phyloP scores from a whole-genome alignment of 2,113 vertebrate genomes.

The Notiomystis cincta region DNA sequence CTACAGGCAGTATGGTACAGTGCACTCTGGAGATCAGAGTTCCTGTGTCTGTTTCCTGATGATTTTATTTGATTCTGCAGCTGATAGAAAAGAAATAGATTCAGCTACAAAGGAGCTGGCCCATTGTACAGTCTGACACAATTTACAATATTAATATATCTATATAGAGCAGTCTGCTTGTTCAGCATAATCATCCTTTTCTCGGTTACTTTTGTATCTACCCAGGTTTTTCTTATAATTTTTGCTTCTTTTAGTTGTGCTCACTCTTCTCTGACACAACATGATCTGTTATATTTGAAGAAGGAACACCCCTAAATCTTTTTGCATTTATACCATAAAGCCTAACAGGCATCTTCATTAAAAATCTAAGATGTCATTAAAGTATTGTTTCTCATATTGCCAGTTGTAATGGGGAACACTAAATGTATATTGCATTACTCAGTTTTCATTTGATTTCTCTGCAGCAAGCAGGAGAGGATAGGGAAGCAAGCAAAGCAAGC shows the following conservation, averaged over 20 bases:
- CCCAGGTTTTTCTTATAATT: not conserved
- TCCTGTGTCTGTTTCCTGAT: not conserved
- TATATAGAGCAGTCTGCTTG: not conserved
- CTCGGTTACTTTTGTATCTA: not conserved
- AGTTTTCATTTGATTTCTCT: not conserved
- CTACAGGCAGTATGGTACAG: not conserved
- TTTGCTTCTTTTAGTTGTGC: not conserved
- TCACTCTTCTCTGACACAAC: not conserved
- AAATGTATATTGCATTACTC: not conserved
- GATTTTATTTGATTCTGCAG: not conserved
- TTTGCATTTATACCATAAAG: not conserved
- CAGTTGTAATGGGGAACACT: not conserved
- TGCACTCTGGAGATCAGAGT: not conserved
- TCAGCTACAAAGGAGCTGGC: not conserved
- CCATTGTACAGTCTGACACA: not conserved
- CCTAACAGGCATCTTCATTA: not conserved
- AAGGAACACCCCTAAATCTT: not conserved
- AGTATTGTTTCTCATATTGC: not conserved
- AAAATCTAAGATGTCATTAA: not conserved
- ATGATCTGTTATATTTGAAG: not conserved
- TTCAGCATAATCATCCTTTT: not conserved
- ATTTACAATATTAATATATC: not conserved
- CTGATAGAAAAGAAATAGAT: conserved; percentile 2
- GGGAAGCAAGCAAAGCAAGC: not conserved
- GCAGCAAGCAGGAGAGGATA: not conserved